phyloP scores from a whole-genome alignment of 2,888 invertebrate species.

The Pseudeuparius sepicola region DNA sequence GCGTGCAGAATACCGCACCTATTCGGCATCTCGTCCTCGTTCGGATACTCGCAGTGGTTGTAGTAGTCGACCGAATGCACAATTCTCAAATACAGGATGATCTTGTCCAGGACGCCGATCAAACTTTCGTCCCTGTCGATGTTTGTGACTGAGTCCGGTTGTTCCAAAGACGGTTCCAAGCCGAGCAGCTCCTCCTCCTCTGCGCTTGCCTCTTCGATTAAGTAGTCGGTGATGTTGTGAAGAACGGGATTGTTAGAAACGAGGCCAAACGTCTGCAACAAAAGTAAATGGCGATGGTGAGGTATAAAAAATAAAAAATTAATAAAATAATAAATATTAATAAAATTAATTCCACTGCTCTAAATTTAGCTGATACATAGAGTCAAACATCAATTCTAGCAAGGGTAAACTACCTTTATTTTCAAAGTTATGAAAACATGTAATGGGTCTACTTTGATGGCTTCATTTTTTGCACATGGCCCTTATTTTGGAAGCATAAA shows the following conservation, averaged over 20 bases:
- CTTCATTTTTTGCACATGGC: no score
- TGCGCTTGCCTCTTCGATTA: slow-evolving; percentile 96
- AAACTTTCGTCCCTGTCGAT: slow-evolving; percentile 64
- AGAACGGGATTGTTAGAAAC: slow-evolving; percentile 86
- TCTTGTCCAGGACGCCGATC: slow-evolving; percentile 62
- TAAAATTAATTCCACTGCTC: no score
- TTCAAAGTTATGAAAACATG: no score
- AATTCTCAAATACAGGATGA: slow-evolving; percentile 87
- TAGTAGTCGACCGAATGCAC: slow-evolving; percentile 99
- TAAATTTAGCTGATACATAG: no score
- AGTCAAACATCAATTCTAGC: no score
- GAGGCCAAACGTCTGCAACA: slow-evolving; percentile 50
- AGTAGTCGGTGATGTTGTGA: slow-evolving; percentile 92
- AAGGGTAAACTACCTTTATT: no score
- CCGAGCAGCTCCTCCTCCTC: slow-evolving; percentile 94
- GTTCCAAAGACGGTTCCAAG: slow-evolving; percentile 44
- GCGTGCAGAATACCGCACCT: slow-evolving; percentile 98
- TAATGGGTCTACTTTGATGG: no score
- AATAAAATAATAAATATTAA: slow-evolving; percentile 8
- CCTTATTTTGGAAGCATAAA: no score
- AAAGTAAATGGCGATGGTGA: slow-evolving; percentile 5
- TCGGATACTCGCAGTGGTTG: slow-evolving; percentile 97
- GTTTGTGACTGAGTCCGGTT: slow-evolving; percentile 38
- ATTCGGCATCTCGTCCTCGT: slow-evolving; percentile 99
- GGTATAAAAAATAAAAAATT: slow-evolving; percentile 4